These are phyloP conservation scores for Cistogaster globosa DNA, from an alignment of 2,888 invertebrate species.

Conservation along the genomic window DNA sequence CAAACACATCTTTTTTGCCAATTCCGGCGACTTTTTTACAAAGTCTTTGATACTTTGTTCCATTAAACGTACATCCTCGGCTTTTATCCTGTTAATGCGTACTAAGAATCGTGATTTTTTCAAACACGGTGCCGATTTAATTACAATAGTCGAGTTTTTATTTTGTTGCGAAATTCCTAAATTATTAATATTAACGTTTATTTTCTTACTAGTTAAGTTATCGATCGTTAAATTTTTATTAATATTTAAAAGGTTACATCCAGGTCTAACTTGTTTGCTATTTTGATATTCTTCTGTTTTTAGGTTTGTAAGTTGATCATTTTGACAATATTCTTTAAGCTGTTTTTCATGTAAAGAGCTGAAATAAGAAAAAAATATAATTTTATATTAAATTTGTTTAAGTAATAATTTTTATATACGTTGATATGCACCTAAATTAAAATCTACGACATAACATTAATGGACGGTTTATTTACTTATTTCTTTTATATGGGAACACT, in stretches of 20 bases:
- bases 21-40: slow-evolving; percentile 85
- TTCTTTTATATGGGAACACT: too few relatives aligned
- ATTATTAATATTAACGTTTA: slow-evolving; percentile 2
- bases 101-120: slow-evolving; percentile 81
- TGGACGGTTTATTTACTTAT: too few relatives aligned
- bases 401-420: too few relatives aligned
- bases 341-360: slow-evolving; percentile 1
- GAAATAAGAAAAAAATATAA: not conserved
- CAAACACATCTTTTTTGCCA: slow-evolving; percentile 85
- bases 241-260: not conserved
- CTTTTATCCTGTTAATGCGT: slow-evolving; percentile 82
- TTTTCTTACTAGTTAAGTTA: not conserved
- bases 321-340: too few relatives aligned
- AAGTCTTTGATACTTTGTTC: slow-evolving; percentile 87
- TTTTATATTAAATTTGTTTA: too few relatives aligned
- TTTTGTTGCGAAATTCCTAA: not conserved
- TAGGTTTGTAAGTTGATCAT: not conserved
- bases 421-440: too few relatives aligned
- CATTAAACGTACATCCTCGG: slow-evolving; percentile 86
- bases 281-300: not conserved
- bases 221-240: not conserved
- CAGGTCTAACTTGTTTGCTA: not conserved
- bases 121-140: slow-evolving; percentile 61
- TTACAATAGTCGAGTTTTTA: slow-evolving; percentile 61
- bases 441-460: too few relatives aligned